Evolutionary conservation across 2,113 vertebrate genomes (phyloP).

Genomic region (Hypocryptadius cinnamomeus): DNA sequence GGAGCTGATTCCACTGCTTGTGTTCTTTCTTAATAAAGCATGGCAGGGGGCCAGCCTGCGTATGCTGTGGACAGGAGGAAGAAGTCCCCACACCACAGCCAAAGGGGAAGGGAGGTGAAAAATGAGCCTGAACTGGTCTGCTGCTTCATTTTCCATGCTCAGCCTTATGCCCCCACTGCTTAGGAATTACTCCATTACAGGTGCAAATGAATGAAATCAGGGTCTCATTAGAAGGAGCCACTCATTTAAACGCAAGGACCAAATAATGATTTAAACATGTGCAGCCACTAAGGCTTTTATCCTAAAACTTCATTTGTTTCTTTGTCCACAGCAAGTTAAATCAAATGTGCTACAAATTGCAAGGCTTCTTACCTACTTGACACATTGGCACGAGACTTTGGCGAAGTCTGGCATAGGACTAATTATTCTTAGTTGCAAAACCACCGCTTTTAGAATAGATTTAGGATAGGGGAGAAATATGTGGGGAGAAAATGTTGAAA

Average conservation of each 20-base stretch:
- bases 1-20: not conserved
- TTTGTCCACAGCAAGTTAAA: not conserved
- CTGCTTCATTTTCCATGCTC: not conserved
- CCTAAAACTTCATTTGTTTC: not conserved
- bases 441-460: not conserved
- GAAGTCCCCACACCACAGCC: rapidly evolving
- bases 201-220: not conserved
- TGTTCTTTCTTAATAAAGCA: not conserved
- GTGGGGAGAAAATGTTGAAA: not conserved
- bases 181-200: not conserved
- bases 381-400: not conserved
- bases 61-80: not conserved
- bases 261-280: not conserved
- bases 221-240: not conserved
- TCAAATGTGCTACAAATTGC: not conserved
- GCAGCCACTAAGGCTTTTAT: not conserved
- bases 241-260: not conserved
- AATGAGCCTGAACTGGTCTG: not conserved
- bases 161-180: not conserved
- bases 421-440: not conserved
- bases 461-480: not conserved
- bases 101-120: not conserved
- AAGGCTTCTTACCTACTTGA: not conserved
- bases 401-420: not conserved
- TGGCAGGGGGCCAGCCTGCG: not conserved